Evolutionary conservation across 2,797 vertebrate genomes (phyloP).

Genomic region (Taeniopygia guttata): DNA sequence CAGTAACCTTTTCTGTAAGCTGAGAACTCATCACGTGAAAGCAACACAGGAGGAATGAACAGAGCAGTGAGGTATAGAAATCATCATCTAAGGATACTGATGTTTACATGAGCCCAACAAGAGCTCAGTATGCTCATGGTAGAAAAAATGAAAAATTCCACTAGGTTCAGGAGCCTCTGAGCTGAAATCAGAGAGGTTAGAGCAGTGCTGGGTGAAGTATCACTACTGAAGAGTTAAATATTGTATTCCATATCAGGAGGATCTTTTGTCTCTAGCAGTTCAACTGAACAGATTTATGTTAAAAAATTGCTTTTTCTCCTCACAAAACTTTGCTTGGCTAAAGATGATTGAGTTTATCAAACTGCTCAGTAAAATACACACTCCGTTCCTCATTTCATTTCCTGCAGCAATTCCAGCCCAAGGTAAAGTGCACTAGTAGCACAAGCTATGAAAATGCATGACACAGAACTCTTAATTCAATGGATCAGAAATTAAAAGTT

Average conservation of each 20-base stretch:
- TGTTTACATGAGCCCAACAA: neutral
- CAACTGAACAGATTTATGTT: neutral
- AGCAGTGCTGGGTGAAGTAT: neutral
- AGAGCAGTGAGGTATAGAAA: neutral
- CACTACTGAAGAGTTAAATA: neutral
- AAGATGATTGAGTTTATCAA: neutral
- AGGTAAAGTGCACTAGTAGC: neutral
- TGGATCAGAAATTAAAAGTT: neutral
- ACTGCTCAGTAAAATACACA: neutral
- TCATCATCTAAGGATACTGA: neutral
- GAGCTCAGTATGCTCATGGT: neutral
- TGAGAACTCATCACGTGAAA: neutral
- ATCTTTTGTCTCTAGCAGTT: neutral
- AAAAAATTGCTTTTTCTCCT: neutral
- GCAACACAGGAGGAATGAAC: neutral
- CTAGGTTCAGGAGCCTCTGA: neutral
- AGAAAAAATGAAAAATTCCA: neutral
- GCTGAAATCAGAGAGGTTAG: neutral
- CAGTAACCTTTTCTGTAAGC: neutral
- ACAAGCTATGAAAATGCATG: neutral
- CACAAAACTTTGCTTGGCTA: neutral
- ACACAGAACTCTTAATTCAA: neutral
- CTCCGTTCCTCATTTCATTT: neutral
- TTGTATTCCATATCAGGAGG: neutral
- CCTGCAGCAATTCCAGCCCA: neutral